Base-by-base conservation (phyloP, 2,888 invertebrate genomes). In the Steinernema scapterisci region DNA sequence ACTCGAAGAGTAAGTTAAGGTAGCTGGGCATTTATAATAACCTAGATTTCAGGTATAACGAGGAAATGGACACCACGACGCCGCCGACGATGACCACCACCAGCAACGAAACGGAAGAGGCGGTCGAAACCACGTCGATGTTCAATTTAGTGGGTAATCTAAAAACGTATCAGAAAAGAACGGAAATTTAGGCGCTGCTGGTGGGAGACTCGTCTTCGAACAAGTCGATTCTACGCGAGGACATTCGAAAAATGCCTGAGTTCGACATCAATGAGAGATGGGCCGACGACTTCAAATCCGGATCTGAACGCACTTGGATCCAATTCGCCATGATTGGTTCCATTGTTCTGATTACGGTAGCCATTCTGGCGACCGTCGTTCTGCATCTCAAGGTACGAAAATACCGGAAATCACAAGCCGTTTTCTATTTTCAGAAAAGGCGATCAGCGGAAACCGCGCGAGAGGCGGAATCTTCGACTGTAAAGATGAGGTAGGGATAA, bases 11-110 rank as follows among this genome's bases (percentile, higher is more conserved):
- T 46, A 27, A 3, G 70, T n/a, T 1, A 19, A 38, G n/a, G 38
- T 25, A 9, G 63, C 21, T 11, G 7, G 21, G 63, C 19, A 9
- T 5, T n/a, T 13, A 5, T 63, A 31, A 56, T 38, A 21, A 9
- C 21, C 52, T 82, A n/a, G 43, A 21, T 27, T 77, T 74, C 75
- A 54, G 76, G 73, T 86, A 84, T 75, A 79, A 84, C 71, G 81
- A 82, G 51, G 44, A 51, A 9, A 13, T 74, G 3, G 85, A 83
- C 74, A 84, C 85, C 0, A 87, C 85, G 16, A 83, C 83, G 1
- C 74, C 76, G 1, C 51, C 78, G 9, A 70, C 83, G 5, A 81
- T 81, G 1, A 81, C 82, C 0, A 75, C 76, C 11, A 77, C 77
- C 1, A 43, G 77, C 6, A 83, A 82, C 9, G 75, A 72, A 13